Base-by-base conservation (phyloP, 2,113 vertebrate species). In the Ophthalmolycus amberensis region DNA sequence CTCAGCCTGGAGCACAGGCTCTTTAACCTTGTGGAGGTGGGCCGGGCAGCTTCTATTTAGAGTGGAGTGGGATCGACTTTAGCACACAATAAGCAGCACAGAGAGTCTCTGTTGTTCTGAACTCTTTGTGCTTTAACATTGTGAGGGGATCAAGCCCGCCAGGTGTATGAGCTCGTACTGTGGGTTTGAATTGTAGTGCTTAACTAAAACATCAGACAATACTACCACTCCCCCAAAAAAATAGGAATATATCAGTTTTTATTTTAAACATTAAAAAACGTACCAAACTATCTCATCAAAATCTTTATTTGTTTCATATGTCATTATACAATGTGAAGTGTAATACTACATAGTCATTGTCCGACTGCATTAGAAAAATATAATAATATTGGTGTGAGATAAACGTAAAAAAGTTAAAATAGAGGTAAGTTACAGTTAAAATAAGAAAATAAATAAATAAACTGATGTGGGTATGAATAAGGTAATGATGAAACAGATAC, bases 21-120 rank as follows among this genome's bases (percentile, higher is more conserved):
- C 79, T 89, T 86, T 91, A 90, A 92, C 92, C 90, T 85, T 83
- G 84, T 90, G 71, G 79, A 93, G 89, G 85, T 77, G 87, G 46
- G 52, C 62, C 44, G 22, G 80, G 67, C 6, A 16, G 71, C 67
- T 85, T 85, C 80, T 68, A 64, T 83, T 83, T 88, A 71, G 58
- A 84, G 74, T 6, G 40, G 52, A 76, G 79, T 69, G 68, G 38
- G 56, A 89, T 88, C 15, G 29, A 67, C 82, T 86, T 80, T 22
- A 78, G 73, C 66, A 42, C 82, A 84, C 84, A 86, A 69, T 75
- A 44, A 77, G 65, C 20, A 27, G 52, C 79, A 89, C 59, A 83
- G 73, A 75, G 70, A 70, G 62, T 34, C 73, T 75, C 42, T 72
- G 34, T 83, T 52, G 54, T 71, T 82, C 70, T 18, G n/a, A 2